Percentiles rank a stretch among this genome's conserved stretches.
Evolutionary conservation across 2,113 vertebrate species (phyloP).

Genomic region (Aphyosemion australe): DNA sequence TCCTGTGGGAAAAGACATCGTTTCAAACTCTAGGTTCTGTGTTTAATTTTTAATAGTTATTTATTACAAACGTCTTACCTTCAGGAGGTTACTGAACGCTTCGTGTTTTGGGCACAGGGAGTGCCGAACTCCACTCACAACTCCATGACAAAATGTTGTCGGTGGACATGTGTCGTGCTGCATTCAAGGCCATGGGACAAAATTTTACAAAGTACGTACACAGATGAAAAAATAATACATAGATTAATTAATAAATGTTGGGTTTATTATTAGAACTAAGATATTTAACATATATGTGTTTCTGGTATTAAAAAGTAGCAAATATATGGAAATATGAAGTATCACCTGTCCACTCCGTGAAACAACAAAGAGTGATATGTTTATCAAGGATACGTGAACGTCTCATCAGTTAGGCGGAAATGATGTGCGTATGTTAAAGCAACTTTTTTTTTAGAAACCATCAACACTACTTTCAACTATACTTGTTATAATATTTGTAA

Average conservation of each 20-base stretch:
- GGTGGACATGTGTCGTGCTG: conserved; percentile 22
- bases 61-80: conserved; percentile 36
- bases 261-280: too few species aligned
- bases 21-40: conserved; percentile 1
- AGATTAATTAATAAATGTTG: background rate
- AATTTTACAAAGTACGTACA: background rate
- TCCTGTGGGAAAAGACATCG: background rate
- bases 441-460: too few species aligned
- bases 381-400: background rate
- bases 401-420: background rate
- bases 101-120: background rate
- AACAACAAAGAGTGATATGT: background rate
- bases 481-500: too few species aligned
- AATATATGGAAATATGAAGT: background rate
- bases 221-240: too few species aligned
- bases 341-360: background rate
- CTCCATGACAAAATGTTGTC: conserved; percentile 22
- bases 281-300: background rate
- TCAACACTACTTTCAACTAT: too few species aligned
- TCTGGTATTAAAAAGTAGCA: background rate
- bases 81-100: background rate
- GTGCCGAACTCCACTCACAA: background rate
- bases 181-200: background rate
- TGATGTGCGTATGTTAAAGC: too few species aligned
- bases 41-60: background rate